Base-by-base conservation (phyloP, 2,797 vertebrate species). In the Crypturellus tataupa region DNA sequence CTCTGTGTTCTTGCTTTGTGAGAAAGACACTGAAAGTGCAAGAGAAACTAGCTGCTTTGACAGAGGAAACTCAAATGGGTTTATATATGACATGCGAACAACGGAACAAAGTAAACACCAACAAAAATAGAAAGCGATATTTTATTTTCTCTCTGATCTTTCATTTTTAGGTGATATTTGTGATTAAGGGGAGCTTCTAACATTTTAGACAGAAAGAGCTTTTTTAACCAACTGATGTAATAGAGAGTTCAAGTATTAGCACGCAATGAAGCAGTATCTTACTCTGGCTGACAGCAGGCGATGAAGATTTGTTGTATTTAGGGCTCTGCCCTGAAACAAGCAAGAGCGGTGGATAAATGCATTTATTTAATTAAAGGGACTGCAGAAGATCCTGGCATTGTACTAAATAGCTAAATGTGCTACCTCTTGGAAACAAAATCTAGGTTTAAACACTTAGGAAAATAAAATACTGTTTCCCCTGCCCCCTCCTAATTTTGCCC, bases 11-110 rank as follows among this genome's bases (percentile, higher is more conserved):
- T 64, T 71, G 53, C 68, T 90, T 81, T 83, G 85, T 6, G 39
- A 93, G 89, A 96, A 94, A 94, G 83, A 90, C 72, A 89, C 69
- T 88, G 94, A 96, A 96, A 96, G 62, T 94, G 95, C 79, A 94
- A 96, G 85, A 94, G 87, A 97, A 96, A 95, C 94, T 71, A 49
- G 39, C 49, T 53, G 35, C 81, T 75, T 88, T 6, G 31, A 35
- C 14, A 20, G 95, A 95, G 95, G 91, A 96, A 94, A 85, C 88
- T 37, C 90, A 87, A 88, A 90, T 82, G 94, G 88, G 80, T 94
- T 87, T 2, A 5, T 72, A 80, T 76, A 55, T 42, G 60, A 91
- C 91, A 94, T 31, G 65, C 0, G 16, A 95, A 90, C 86, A 83
- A 91, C 20, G 1, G 85, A 93, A 80, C 87, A 90, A 85, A 94